These are phyloP conservation scores for Malurus alboscapulatus DNA, from an alignment of 2,113 vertebrate species.

Conservation along the genomic window DNA sequence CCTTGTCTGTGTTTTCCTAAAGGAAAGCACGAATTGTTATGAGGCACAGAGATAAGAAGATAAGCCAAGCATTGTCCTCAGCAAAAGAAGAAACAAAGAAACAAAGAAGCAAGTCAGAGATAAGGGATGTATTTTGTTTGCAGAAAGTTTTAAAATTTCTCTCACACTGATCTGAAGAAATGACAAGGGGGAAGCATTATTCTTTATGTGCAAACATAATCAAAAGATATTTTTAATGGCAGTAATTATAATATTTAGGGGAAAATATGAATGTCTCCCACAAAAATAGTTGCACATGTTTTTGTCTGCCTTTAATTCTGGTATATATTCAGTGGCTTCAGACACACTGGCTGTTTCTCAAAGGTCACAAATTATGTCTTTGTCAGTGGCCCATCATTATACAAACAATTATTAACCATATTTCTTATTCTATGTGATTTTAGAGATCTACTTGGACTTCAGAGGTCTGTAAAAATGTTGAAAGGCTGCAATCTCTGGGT, in stretches of 20 bases:
- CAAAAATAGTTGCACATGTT: fast-evolving
- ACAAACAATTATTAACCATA: not conserved
- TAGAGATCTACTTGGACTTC: not conserved
- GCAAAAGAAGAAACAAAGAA: not conserved
- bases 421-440: not conserved
- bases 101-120: not conserved
- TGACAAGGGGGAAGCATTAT: not conserved
- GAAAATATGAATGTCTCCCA: not conserved
- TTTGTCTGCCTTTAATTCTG: not conserved
- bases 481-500: not conserved
- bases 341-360: not conserved
- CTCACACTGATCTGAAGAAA: not conserved
- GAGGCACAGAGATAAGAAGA: not conserved
- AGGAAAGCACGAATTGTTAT: not conserved
- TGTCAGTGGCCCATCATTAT: not conserved
- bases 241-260: not conserved
- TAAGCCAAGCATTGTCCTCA: not conserved
- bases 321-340: not conserved
- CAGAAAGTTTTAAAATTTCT: not conserved
- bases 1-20: not conserved
- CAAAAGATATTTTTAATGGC: not conserved
- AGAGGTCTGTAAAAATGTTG: not conserved
- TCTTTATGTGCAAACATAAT: not conserved
- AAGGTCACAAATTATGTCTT: not conserved
- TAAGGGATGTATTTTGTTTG: not conserved